Evolutionary conservation across 1,140 invertebrate genomes (phyloP).

Genomic region (Drosophila novamexicana): DNA sequence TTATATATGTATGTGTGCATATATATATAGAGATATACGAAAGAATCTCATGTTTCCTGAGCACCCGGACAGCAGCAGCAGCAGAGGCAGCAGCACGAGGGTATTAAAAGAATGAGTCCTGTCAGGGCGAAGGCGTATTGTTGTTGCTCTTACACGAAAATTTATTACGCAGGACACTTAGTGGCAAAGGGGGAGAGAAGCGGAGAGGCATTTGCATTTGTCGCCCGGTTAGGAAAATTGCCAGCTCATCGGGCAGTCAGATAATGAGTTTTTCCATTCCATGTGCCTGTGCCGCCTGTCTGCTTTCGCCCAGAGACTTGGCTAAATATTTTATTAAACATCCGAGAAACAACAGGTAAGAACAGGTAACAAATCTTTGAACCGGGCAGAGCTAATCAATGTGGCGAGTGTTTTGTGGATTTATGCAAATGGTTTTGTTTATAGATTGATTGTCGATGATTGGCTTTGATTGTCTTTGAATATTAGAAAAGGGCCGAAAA

Average conservation of each 20-base stretch:
- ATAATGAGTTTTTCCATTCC: conserved; percentile 18
- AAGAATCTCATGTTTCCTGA: conserved; percentile 25
- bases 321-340: conserved; percentile 68
- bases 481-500: conserved; percentile 25
- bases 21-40: not conserved
- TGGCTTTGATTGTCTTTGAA: conserved; percentile 41
- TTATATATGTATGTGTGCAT: conserved; percentile 4
- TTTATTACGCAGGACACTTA: conserved; percentile 60
- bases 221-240: conserved; percentile 65
- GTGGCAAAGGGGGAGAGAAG: conserved; percentile 21
- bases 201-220: conserved; percentile 38
- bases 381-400: conserved; percentile 56
- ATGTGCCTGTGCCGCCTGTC: not conserved
- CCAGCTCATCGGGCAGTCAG: conserved; percentile 51
- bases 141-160: conserved; percentile 61
- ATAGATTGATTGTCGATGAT: conserved; percentile 76
- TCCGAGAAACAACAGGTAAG: conserved; percentile 36
- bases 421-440: conserved; percentile 74
- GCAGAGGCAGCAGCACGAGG: conserved; percentile 27
- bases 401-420: conserved; percentile 45
- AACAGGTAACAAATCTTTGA: conserved; percentile 57
- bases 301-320: conserved; percentile 15
- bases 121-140: conserved; percentile 48
- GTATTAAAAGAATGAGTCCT: conserved; percentile 29
- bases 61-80: conserved; percentile 15